Evolutionary conservation across 2,888 invertebrate genomes (phyloP), one percentile per base, ranked within the genome.

Genomic region (Trichopoda pennipes): DNA sequence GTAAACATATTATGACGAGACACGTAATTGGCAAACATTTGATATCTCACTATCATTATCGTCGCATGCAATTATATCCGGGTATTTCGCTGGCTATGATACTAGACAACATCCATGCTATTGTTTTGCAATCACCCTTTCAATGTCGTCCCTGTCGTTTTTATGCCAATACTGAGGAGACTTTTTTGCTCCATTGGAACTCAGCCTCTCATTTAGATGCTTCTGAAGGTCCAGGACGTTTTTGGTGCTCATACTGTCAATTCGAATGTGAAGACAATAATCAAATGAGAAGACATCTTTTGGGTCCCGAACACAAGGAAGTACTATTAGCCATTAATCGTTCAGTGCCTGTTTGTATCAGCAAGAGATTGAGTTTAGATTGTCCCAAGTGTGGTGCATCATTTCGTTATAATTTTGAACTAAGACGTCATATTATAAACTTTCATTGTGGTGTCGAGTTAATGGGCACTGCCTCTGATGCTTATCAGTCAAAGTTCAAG

Each of bases 61-160:
- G 95, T 80, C 95, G 95, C 88, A 94, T 94, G 81, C 93, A 94
- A 66, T 91, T 92, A 56, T 91, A 92, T 81, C 93, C 93, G 4
- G 91, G 92, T 35, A 92, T 93, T 12, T 93, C 93, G 10, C 93
- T 93, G 81, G 92, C 93, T 68, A 93, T 96, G 87, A 94, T 97
- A 68, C 92, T 97, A 42, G 94, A 94, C 69, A 95, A 97, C 89
- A 96, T 97, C 88, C 93, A 93, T 83, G 94, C 94, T 78, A 94
- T 97, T 82, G 94, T 96, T 8, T 93, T 94, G 78, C 95, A 97
- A 86, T 94, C 96, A 60, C 97, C 96, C 0, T 98, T 95, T 88
- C 97, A 97, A 90, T 98, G 98, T 88, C 94, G 94, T 53, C 93
- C 95, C 16, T 98, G 98, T 89, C 94, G 94, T 76, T 98, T 96